Evolutionary conservation across 2,113 vertebrate species (phyloP).

Genomic region (Sprattus sprattus): DNA sequence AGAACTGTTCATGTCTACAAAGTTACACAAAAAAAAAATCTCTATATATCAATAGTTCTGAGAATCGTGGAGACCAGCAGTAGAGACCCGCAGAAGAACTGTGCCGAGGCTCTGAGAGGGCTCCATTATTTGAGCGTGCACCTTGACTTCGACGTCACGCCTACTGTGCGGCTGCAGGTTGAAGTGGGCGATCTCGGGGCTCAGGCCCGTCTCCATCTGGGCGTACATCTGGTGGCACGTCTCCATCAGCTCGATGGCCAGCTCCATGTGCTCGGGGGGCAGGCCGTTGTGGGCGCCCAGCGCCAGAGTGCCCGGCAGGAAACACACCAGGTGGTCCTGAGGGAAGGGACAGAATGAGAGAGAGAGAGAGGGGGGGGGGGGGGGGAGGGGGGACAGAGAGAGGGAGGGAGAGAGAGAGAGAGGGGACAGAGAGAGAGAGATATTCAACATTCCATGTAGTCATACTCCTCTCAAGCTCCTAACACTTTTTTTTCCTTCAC

Average conservation of each 20-base stretch:
- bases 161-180: slow-evolving; percentile 70
- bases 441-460: too few relatives aligned
- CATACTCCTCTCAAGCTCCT: too few relatives aligned
- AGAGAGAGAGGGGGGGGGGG: background rate
- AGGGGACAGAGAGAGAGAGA: background rate
- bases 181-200: slow-evolving; percentile 93
- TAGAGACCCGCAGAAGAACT: too few relatives aligned
- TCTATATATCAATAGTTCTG: too few relatives aligned
- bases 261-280: slow-evolving; percentile 84
- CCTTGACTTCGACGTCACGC: slow-evolving; percentile 86
- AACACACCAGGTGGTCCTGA: slow-evolving; percentile 97
- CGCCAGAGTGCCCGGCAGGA: slow-evolving; percentile 91
- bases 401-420: background rate
- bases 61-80: too few relatives aligned
- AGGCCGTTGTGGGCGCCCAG: slow-evolving; percentile 85
- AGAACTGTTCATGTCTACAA: too few relatives aligned
- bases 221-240: slow-evolving; percentile 96
- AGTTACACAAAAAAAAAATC: too few relatives aligned
- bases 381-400: background rate
- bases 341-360: slow-evolving; percentile 23
- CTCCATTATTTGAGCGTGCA: slow-evolving; percentile 36
- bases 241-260: slow-evolving; percentile 85
- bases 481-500: too few relatives aligned
- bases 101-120: too few relatives aligned
- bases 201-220: slow-evolving; percentile 92